Percentiles rank a stretch among this genome's conserved stretches.
Evolutionary conservation across 2,888 invertebrate species (phyloP).

Genomic region (Archips xylosteana): DNA sequence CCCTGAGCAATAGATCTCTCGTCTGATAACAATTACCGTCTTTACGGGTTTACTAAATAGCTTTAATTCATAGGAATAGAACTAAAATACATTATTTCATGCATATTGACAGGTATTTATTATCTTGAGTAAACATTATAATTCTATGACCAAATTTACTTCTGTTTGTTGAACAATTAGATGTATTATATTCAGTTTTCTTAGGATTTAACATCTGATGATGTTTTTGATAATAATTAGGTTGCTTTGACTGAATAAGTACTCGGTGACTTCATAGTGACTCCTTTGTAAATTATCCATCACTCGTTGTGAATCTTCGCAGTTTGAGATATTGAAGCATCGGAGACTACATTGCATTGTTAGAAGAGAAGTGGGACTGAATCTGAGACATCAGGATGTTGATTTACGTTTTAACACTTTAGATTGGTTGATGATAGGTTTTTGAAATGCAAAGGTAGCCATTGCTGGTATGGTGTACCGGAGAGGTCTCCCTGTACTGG

Average conservation of each 20-base stretch:
- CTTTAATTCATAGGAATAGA: background rate
- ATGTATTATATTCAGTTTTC: background rate
- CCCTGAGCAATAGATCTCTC: slow-evolving; percentile 30
- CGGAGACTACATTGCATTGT: no score
- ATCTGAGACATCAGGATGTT: no score
- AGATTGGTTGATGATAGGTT: no score
- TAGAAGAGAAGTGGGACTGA: no score
- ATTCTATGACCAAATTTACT: background rate
- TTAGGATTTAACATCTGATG: background rate
- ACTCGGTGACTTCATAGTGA: no score
- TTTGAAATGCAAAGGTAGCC: no score
- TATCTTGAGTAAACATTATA: background rate
- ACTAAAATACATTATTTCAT: background rate
- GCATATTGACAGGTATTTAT: background rate
- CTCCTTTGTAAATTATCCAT: background rate
- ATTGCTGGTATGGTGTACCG: no score
- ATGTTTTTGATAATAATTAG: background rate
- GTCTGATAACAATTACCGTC: slow-evolving; percentile 21
- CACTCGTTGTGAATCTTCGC: no score
- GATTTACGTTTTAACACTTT: no score
- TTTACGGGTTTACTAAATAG: background rate
- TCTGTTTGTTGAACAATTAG: slow-evolving; percentile 11
- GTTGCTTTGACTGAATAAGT: no score
- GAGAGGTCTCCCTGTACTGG: no score
- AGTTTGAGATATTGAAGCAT: no score